A percentile compares a stretch with the other conserved stretches of the same genome.
Evolutionary conservation across 2,797 vertebrate genomes (phyloP).

Genomic region (Cyclura pinguis): DNA sequence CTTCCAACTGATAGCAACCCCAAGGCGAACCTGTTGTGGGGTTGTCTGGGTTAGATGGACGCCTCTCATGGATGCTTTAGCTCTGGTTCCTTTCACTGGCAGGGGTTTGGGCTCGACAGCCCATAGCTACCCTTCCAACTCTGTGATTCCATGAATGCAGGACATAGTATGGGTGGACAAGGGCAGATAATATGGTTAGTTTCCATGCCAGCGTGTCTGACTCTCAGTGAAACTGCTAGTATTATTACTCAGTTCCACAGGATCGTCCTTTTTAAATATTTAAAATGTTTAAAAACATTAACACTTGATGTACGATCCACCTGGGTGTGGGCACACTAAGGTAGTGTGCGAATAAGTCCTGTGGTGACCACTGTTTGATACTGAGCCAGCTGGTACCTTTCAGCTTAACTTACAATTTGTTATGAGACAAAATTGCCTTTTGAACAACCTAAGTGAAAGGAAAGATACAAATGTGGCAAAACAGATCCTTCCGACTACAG

Average conservation of each 20-base stretch:
- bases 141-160: not conserved
- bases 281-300: not conserved
- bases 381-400: not conserved
- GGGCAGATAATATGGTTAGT: not conserved
- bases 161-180: not conserved
- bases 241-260: not conserved
- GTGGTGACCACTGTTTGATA: not conserved
- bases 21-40: no score
- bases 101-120: no score
- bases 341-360: not conserved
- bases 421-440: not conserved
- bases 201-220: not conserved
- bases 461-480: slow-evolving; percentile 28
- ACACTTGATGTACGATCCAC: not conserved
- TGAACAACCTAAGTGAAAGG: not conserved
- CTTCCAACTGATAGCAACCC: no score
- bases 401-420: not conserved
- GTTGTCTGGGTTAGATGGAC: no score
- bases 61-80: no score
- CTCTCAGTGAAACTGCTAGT: not conserved
- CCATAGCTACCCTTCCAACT: no score
- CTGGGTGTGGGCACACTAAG: not conserved
- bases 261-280: not conserved
- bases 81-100: no score
- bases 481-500: slow-evolving; percentile 59